Base-by-base conservation (phyloP, 2,888 invertebrate species). In the Oligia fasciuncula region DNA sequence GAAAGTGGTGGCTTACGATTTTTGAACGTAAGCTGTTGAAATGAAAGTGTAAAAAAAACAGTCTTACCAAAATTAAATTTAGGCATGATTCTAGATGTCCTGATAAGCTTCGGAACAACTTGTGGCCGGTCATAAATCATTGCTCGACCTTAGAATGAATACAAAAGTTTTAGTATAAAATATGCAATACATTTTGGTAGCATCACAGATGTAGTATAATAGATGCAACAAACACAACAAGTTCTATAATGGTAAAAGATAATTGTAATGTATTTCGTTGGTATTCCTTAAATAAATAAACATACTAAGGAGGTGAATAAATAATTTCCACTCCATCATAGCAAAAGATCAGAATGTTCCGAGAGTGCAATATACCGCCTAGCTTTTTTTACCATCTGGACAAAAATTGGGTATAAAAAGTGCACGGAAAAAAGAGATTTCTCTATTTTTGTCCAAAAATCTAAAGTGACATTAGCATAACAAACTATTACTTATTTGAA, bases 11-110 rank as follows among this genome's bases (percentile, higher is more conserved):
- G 35, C 35, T 35, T 35, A 35, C 35, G 35, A 35, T 35, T 35
- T 35, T 35, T 35, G 35, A 35, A 35, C 35, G 35, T 35, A 35
- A 35, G 35, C 35, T 35, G 35, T 35, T 35, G 35, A 35, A 35
- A 19, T 0, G 0, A 5, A 43, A 19, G 1, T 6, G 19, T 14
- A 3, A 49, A 63, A 17, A 11, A 46, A 19, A 0, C 40, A 49
- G 4, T 4, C 90, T 90, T 87, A 93, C 93, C 92, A 76, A 91
- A 91, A 76, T 92, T 91, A 78, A 84, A 89, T 14, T 67, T 0
- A 29, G 73, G 54, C 0, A n/a, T 49, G 0, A 0, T 0, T 5
- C 0, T 1, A 14, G 0, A n/a, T 14, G 14, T 14, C 14, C 1
- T 29, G 23, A 81, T 62, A 13, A 77, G 13, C 1, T 13, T 23